A percentile compares a stretch with the other conserved stretches of the same genome.
Evolutionary conservation across 1,140 invertebrate genomes (phyloP).

Genomic region (Eurosta solidaginis): DNA sequence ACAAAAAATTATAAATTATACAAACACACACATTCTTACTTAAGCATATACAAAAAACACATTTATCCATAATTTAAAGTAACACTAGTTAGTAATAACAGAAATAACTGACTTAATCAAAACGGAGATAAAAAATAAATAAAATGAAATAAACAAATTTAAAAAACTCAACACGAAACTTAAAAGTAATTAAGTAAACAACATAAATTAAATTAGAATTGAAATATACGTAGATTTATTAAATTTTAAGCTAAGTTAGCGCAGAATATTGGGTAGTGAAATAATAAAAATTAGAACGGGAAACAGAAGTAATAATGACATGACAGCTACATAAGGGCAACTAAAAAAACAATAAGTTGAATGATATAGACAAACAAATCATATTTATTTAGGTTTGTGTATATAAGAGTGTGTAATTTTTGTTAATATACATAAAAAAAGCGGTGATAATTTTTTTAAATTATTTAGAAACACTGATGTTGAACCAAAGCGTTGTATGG

Average conservation of each 20-base stretch:
- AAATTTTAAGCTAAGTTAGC: background rate
- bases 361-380: background rate
- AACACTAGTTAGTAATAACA: background rate
- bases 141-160: background rate
- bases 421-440: too few species aligned
- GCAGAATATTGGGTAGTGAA: background rate
- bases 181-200: background rate
- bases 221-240: background rate
- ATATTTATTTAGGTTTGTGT: too few species aligned
- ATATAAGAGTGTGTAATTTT: too few species aligned
- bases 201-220: background rate
- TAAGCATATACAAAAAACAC: background rate
- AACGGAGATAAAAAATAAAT: too few species aligned
- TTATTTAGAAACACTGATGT: too few species aligned
- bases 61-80: background rate
- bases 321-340: conserved; percentile 6
- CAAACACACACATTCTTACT: background rate
- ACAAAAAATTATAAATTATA: too few species aligned
- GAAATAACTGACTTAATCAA: conserved; percentile 19
- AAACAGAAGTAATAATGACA: background rate
- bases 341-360: background rate
- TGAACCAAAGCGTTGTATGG: too few species aligned
- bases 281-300: background rate
- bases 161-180: background rate
- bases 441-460: too few species aligned